A percentile compares a stretch with the other conserved stretches of the same genome.
phyloP scores from a whole-genome alignment of 2,888 invertebrate genomes.

The Beris morrisii region DNA sequence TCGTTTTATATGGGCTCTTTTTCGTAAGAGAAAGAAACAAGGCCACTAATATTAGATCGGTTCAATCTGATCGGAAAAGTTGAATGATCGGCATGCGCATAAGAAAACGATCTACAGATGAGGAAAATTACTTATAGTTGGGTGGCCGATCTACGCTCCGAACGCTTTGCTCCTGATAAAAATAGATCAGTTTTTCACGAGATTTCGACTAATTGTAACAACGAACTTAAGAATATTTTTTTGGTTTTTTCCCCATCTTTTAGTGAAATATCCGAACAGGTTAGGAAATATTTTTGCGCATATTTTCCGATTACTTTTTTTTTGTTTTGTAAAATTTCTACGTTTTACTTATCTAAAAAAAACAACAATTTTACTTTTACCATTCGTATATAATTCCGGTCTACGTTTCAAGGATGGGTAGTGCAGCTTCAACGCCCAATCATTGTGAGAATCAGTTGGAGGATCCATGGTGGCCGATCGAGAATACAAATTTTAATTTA shows the following conservation, averaged over 20 bases:
- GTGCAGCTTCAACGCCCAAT: constrained; percentile 35
- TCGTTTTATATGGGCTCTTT: too few species aligned
- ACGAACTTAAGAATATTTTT: constrained; percentile 13
- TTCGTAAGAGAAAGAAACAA: not conserved
- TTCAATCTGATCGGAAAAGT: constrained; percentile 7
- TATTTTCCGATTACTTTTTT: constrained; percentile 3
- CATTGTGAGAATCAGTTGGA: constrained; percentile 18
- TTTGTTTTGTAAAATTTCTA: not conserved
- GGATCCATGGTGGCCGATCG: constrained; percentile 40
- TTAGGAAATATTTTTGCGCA: constrained; percentile 3
- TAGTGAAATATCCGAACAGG: not conserved
- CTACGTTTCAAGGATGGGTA: constrained; percentile 37
- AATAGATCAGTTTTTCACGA: constrained; percentile 56
- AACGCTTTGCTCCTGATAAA: constrained; percentile 44
- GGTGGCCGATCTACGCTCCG: not conserved
- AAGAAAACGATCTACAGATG: not conserved
- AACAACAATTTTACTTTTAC: not conserved
- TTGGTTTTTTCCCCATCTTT: not conserved
- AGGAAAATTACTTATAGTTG: not conserved
- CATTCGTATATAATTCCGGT: constrained; percentile 4
- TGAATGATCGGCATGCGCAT: constrained; percentile 35
- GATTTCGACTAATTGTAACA: constrained; percentile 43
- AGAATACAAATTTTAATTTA: constrained; percentile 36
- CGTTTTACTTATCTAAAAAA: constrained; percentile 6
- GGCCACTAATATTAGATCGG: not conserved